These are phyloP conservation scores for Pogonophryne albipinna DNA, from an alignment of 2,797 vertebrate species.

Conservation along the genomic window DNA sequence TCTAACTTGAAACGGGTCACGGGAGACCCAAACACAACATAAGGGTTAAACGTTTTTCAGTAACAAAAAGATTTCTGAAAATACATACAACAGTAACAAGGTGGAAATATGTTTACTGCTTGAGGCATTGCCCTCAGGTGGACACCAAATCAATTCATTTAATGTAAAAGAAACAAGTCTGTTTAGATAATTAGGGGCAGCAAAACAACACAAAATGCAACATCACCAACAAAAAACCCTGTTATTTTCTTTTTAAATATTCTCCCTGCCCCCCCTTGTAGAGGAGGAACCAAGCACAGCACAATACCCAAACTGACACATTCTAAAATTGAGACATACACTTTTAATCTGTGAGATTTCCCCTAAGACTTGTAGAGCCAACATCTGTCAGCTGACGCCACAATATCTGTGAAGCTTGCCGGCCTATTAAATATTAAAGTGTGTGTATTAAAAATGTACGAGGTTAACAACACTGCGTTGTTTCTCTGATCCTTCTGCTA, in stretches of 20 bases:
- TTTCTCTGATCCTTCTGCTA: constrained; percentile 52
- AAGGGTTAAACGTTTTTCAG: too few relatives aligned
- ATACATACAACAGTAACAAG: too few relatives aligned
- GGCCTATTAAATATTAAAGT: constrained; percentile 75
- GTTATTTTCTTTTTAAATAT: neutral
- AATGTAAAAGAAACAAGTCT: neutral
- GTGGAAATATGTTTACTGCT: neutral
- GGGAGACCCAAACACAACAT: too few relatives aligned
- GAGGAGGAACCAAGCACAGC: constrained; percentile 1
- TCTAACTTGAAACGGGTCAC: too few relatives aligned
- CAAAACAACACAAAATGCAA: neutral
- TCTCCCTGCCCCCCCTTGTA: neutral
- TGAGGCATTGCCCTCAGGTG: neutral
- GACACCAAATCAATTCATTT: neutral
- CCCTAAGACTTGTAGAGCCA: constrained; percentile 12
- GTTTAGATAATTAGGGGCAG: neutral
- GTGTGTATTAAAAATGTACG: constrained; percentile 69
- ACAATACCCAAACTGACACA: neutral
- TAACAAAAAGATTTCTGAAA: too few relatives aligned
- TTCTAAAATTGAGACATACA: constrained; percentile 30
- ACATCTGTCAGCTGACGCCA: constrained; percentile 46
- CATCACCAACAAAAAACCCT: neutral
- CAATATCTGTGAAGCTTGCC: constrained; percentile 47
- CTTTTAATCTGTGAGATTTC: constrained; percentile 15
- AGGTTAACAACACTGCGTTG: constrained; percentile 66